These are phyloP conservation scores for Microctonus hyperodae DNA, from an alignment of 2,888 invertebrate genomes.

Conservation along the genomic window DNA sequence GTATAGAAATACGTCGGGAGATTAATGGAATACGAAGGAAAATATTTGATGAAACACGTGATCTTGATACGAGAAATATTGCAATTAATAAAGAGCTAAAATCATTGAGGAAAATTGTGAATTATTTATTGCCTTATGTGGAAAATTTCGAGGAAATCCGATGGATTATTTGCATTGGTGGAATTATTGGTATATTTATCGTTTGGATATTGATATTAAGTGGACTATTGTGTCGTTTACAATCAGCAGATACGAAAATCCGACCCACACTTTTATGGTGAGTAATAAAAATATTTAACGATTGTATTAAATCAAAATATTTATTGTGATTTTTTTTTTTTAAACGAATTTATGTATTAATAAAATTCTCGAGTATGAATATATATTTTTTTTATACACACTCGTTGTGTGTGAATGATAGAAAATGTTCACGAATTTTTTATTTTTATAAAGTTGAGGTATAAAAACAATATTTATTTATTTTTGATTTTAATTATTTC, in stretches of 20 bases:
- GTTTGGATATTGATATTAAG: constrained; percentile 53
- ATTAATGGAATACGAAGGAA: constrained; percentile 67
- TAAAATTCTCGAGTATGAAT: too few species aligned
- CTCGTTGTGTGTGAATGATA: too few species aligned
- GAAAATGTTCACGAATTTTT: too few species aligned
- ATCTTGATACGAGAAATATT: constrained; percentile 69
- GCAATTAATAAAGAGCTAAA: constrained; percentile 65
- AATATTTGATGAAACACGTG: constrained; percentile 68
- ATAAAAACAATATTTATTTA: too few species aligned
- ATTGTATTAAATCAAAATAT: background rate
- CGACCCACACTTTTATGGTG: constrained; percentile 56
- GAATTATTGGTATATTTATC: constrained; percentile 48
- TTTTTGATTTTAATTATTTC: constrained; percentile 16
- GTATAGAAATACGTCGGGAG: constrained; percentile 69
- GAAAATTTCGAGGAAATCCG: constrained; percentile 70
- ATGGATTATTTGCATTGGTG: constrained; percentile 69
- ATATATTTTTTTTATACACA: too few species aligned
- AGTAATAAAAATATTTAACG: too few species aligned
- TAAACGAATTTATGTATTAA: too few species aligned
- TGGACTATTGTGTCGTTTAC: constrained; percentile 55
- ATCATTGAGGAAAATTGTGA: constrained; percentile 52
- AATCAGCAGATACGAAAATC: constrained; percentile 50
- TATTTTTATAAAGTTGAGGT: too few species aligned
- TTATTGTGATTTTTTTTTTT: background rate
- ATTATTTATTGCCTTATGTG: constrained; percentile 56